These are phyloP conservation scores for Drosophila mercatorum DNA, from an alignment of 2,888 invertebrate genomes.

Conservation along the genomic window DNA sequence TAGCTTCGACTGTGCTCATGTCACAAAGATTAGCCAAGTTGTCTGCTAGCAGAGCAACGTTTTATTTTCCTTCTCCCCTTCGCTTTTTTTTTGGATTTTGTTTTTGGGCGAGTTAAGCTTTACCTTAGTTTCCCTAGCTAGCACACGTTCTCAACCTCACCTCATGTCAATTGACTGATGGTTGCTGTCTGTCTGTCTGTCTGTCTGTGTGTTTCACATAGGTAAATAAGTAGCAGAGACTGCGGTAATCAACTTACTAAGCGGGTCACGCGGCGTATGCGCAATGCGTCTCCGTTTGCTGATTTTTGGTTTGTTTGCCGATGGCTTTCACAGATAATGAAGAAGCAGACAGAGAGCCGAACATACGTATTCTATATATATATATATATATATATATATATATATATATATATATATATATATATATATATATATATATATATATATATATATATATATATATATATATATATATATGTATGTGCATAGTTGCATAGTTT, in stretches of 20 bases:
- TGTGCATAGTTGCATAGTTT: not conserved
- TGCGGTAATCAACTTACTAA: conserved; percentile 55
- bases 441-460: not conserved
- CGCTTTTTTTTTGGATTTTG: not conserved
- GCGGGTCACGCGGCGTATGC: conserved; percentile 54
- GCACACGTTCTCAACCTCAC: not conserved
- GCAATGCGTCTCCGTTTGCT: conserved; percentile 32
- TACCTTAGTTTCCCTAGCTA: not conserved
- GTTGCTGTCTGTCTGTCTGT: not conserved
- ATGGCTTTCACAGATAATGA: conserved; percentile 19
- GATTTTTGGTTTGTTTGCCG: conserved; percentile 28
- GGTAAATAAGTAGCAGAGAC: conserved; percentile 34
- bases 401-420: not conserved
- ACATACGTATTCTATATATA: not conserved
- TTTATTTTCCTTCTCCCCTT: conserved; percentile 2
- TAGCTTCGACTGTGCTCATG: conserved; percentile 35
- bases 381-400: not conserved
- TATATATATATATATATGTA: not conserved
- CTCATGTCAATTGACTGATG: conserved; percentile 39
- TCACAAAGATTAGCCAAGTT: conserved; percentile 65
- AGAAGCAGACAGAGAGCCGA: not conserved
- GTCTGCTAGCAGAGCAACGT: conserved; percentile 38
- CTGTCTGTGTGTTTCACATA: conserved; percentile 12
- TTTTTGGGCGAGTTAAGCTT: not conserved
- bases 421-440: not conserved